Percentiles rank a stretch among this genome's conserved stretches.
Evolutionary conservation across 2,797 vertebrate genomes (phyloP).

Genomic region (Decapterus maruadsi): DNA sequence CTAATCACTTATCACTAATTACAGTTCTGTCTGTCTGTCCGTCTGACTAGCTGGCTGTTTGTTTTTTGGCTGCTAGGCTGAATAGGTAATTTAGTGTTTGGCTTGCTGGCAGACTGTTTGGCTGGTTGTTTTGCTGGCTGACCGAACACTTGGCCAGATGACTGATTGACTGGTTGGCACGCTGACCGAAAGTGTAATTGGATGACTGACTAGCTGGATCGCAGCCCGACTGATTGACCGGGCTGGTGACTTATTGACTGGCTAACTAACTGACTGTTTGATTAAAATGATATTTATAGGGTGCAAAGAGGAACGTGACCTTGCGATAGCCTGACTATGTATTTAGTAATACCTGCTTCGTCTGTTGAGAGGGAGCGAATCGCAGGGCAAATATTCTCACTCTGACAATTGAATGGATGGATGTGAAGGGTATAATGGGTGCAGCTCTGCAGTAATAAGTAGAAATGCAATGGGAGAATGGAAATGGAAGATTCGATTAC

Average conservation of each 20-base stretch:
- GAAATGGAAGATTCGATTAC: slow-evolving; percentile 72
- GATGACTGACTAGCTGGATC: slow-evolving; percentile 41
- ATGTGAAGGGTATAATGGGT: slow-evolving; percentile 62
- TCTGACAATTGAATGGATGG: slow-evolving; percentile 62
- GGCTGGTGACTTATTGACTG: slow-evolving; percentile 50
- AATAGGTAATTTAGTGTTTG: slow-evolving; percentile 63
- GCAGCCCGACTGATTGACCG: slow-evolving; percentile 35
- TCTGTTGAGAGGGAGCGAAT: slow-evolving; percentile 32
- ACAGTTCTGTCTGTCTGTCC: slow-evolving; percentile 60
- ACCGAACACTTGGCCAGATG: slow-evolving; percentile 38
- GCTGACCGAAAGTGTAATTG: slow-evolving; percentile 37
- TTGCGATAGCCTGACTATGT: slow-evolving; percentile 15
- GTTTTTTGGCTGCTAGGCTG: slow-evolving; percentile 43
- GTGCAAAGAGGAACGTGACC: slow-evolving; percentile 36
- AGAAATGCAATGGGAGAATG: slow-evolving; percentile 64
- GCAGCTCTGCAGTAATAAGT: slow-evolving; percentile 58
- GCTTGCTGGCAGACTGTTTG: slow-evolving; percentile 42
- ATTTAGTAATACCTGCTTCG: slow-evolving; percentile 41
- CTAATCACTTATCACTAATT: slow-evolving; percentile 78
- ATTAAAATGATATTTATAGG: slow-evolving; percentile 52
- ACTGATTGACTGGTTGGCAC: slow-evolving; percentile 47
- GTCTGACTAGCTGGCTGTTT: slow-evolving; percentile 47
- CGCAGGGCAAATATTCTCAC: slow-evolving; percentile 30
- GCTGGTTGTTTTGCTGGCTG: slow-evolving; percentile 42
- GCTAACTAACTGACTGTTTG: slow-evolving; percentile 40